Evolutionary conservation across 30 jellyfish, hydroid and myxozoan genomes (phyloP).

Genomic region (Turritopsis dohrnii): DNA sequence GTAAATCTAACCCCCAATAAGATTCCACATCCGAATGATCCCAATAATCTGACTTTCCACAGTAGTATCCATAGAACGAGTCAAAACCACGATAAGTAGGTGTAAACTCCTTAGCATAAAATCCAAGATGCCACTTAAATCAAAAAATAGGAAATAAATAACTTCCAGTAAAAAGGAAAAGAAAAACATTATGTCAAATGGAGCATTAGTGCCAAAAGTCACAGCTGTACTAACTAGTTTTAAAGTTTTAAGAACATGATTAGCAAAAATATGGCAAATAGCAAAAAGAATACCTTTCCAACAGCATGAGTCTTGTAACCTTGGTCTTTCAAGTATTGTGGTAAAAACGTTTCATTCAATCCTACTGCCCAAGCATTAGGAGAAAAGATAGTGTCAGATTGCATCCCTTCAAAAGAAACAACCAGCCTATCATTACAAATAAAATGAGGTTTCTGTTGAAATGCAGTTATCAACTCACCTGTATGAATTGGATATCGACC

Average conservation of each 20-base stretch:
- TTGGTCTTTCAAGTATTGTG: conserved; percentile 50
- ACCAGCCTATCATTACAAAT: too few relatives aligned
- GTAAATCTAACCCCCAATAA: conserved; percentile 89
- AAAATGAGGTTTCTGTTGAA: too few relatives aligned
- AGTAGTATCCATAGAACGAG: conserved; percentile 79
- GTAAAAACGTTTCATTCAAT: conserved; percentile 56
- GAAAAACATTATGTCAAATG: not conserved
- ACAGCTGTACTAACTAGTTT: too few relatives aligned
- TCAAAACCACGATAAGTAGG: conserved; percentile 94
- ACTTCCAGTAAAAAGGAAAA: not conserved
- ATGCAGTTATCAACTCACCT: conserved; percentile 13
- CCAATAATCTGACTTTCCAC: conserved; percentile 96
- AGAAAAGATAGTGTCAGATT: conserved; percentile 53
- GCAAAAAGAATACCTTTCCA: conserved; percentile 49
- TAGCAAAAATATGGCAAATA: too few relatives aligned
- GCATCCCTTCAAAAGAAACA: conserved; percentile 47
- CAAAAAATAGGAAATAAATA: not conserved
- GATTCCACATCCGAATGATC: conserved; percentile 70
- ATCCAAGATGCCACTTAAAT: conserved; percentile 86
- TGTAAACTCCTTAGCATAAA: conserved; percentile 61
- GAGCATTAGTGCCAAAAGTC: too few relatives aligned
- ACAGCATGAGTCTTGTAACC: conserved; percentile 94
- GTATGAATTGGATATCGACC: conserved; percentile 32
- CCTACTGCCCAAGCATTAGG: conserved; percentile 88
- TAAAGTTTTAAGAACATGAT: too few relatives aligned